A percentile compares a stretch with the other conserved stretches of the same genome.
phyloP scores from a whole-genome alignment of 2,113 vertebrate species.

The Panthera tigris region DNA sequence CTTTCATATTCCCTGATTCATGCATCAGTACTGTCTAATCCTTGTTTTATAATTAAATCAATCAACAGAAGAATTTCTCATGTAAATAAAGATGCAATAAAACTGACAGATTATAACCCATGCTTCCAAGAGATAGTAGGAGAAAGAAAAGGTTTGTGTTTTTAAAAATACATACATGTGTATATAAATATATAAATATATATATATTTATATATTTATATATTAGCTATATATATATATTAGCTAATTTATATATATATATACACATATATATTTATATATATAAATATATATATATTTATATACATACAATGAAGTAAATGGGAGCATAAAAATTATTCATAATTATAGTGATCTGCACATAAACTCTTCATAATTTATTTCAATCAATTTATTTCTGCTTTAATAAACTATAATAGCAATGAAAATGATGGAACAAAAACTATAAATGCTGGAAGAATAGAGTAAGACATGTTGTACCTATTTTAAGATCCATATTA shows the following conservation, averaged over 20 bases:
- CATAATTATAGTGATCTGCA: background rate
- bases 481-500: background rate
- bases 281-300: background rate
- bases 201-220: no score
- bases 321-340: background rate
- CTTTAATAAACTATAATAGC: background rate
- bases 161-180: background rate
- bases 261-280: no score
- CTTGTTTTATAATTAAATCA: background rate
- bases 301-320: background rate
- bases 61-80: background rate
- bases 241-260: no score
- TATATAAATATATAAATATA: background rate
- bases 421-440: background rate
- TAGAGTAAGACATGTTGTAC: background rate
- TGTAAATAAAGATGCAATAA: background rate
- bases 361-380: background rate
- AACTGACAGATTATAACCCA: background rate
- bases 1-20: background rate
- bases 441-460: background rate
- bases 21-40: background rate
- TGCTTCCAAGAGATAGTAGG: background rate
- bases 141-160: background rate
- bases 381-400: background rate
- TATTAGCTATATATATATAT: background rate